phyloP scores from a whole-genome alignment of 2,797 vertebrate species.

The Catostomus latipinnis region DNA sequence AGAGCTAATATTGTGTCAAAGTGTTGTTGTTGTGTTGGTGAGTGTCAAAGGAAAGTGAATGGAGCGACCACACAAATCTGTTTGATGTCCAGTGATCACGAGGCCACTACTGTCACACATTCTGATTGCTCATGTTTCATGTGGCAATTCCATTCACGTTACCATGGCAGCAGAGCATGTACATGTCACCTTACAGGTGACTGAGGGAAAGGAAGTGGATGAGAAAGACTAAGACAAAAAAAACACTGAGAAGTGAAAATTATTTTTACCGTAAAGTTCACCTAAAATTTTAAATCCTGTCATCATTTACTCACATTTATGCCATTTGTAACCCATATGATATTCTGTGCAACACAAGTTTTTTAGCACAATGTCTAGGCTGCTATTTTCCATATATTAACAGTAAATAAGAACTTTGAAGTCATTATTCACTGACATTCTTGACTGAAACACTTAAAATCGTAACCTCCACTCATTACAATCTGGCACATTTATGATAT shows the following conservation, averaged over 20 bases:
- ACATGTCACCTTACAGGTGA: slow-evolving; percentile 60
- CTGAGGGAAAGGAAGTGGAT: slow-evolving; percentile 46
- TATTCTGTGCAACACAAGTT: not conserved
- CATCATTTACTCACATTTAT: not conserved
- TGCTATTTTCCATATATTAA: not conserved
- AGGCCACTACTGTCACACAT: slow-evolving; percentile 51
- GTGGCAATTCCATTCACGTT: slow-evolving; percentile 63
- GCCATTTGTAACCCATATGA: not conserved
- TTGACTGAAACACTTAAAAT: too few species aligned
- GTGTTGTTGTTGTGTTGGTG: too few species aligned
- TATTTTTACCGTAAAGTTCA: not conserved
- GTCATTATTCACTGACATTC: not conserved
- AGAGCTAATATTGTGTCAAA: not conserved
- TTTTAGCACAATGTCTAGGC: not conserved
- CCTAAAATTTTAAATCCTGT: not conserved
- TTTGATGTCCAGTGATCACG: slow-evolving; percentile 62
- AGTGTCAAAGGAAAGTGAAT: not conserved
- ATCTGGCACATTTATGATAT: not conserved
- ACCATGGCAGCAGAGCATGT: slow-evolving; percentile 70
- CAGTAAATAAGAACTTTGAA: not conserved
- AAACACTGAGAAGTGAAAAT: not conserved
- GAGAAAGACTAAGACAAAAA: slow-evolving; percentile 20
- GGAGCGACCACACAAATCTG: slow-evolving; percentile 69
- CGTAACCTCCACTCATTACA: not conserved
- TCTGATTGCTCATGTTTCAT: slow-evolving; percentile 70